Percentiles rank a stretch among this genome's conserved stretches.
phyloP scores from a whole-genome alignment of 1,140 invertebrate genomes.

The Pectinophora gossypiella region DNA sequence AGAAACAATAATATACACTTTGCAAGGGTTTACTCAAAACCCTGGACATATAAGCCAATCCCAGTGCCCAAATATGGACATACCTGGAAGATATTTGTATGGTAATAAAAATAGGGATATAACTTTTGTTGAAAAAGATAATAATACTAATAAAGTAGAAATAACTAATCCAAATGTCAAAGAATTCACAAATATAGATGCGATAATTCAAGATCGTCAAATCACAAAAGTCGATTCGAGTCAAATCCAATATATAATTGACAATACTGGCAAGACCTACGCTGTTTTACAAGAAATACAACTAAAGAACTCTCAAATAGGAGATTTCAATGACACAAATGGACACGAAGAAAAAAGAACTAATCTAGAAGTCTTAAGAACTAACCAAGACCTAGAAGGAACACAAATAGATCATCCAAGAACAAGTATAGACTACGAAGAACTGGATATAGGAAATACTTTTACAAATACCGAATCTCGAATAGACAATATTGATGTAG shows the following conservation, averaged over 20 bases:
- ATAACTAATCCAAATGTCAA: background rate
- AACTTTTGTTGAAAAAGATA: background rate
- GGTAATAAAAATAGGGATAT: background rate
- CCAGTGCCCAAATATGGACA: background rate
- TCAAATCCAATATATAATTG: constrained; percentile 5
- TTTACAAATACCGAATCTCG: too few relatives aligned
- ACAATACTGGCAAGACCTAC: constrained; percentile 5
- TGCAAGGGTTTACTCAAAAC: background rate
- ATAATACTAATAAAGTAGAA: constrained; percentile 1
- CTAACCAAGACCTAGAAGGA: too few relatives aligned
- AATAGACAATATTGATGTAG: too few relatives aligned
- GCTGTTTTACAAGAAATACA: constrained; percentile 7
- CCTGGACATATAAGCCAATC: background rate
- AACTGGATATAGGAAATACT: too few relatives aligned
- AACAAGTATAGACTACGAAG: too few relatives aligned
- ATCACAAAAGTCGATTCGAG: background rate
- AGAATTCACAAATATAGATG: too few relatives aligned
- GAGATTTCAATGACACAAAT: too few relatives aligned
- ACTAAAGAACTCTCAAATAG: too few relatives aligned
- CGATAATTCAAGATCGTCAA: background rate
- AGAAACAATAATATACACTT: background rate
- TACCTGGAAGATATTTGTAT: background rate
- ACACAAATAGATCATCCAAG: too few relatives aligned
- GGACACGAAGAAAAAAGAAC: too few relatives aligned
- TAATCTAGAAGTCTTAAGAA: too few relatives aligned